Conservation (phyloP, 35 echinoderm and acorn worm genomes). For the Heliocidaris erythrogramma region DNA sequence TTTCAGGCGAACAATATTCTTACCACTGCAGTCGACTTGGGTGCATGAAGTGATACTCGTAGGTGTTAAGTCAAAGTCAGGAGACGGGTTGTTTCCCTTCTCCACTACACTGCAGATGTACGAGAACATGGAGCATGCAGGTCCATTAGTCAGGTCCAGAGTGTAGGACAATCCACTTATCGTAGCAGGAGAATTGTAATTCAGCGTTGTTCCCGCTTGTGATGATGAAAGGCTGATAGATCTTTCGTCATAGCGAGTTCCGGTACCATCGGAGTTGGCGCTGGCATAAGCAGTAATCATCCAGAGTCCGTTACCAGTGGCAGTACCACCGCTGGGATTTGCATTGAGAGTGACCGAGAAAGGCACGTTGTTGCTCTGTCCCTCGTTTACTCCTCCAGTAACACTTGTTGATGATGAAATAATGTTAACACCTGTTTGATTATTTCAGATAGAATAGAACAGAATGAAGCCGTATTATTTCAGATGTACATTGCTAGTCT, state of each 20-base stretch:
- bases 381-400: background rate
- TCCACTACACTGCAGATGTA: background rate
- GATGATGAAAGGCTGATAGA: background rate
- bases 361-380: background rate
- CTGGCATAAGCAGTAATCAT: conserved; percentile 34
- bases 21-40: background rate
- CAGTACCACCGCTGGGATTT: background rate
- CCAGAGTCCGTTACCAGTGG: conserved; percentile 35
- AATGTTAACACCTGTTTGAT: background rate
- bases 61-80: background rate
- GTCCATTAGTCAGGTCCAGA: background rate
- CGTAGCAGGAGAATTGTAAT: background rate
- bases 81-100: background rate
- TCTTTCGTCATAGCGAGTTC: background rate
- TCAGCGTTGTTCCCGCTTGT: background rate
- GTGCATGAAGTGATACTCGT: background rate
- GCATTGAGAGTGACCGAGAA: background rate
- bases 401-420: background rate
- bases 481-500: background rate
- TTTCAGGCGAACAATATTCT: background rate
- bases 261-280: background rate
- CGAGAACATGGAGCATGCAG: background rate
- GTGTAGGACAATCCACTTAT: background rate
- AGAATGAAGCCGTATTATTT: no score
- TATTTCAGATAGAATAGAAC: no score